Evolutionary conservation across 2,888 invertebrate species (phyloP).

Genomic region (Melanostoma mellinum): DNA sequence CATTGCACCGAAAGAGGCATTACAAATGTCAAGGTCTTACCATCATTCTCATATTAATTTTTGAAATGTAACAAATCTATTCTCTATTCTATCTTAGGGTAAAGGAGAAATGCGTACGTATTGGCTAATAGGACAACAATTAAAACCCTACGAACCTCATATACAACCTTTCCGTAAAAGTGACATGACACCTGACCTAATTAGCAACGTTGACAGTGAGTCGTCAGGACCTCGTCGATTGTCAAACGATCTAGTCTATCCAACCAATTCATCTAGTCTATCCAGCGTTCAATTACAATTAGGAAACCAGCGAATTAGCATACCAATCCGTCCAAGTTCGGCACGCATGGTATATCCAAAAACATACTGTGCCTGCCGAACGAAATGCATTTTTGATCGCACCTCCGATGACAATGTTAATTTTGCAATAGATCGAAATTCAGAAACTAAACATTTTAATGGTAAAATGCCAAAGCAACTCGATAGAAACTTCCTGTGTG

Average conservation of each 20-base stretch:
- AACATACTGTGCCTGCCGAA: slow-evolving; percentile 77
- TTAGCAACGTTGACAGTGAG: slow-evolving; percentile 77
- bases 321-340: slow-evolving; percentile 63
- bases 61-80: background rate
- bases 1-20: slow-evolving; percentile 88
- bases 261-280: slow-evolving; percentile 48
- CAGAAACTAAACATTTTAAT: slow-evolving; percentile 29
- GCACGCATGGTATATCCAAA: slow-evolving; percentile 68
- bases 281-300: slow-evolving; percentile 57
- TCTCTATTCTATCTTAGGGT: slow-evolving; percentile 89
- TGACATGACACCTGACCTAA: slow-evolving; percentile 79
- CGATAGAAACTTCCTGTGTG: slow-evolving; percentile 76
- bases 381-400: slow-evolving; percentile 79
- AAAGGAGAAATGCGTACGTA: slow-evolving; percentile 94
- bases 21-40: slow-evolving; percentile 87
- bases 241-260: slow-evolving; percentile 29
- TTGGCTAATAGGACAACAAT: slow-evolving; percentile 90
- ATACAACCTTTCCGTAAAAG: slow-evolving; percentile 51
- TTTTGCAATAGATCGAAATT: slow-evolving; percentile 52
- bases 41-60: background rate
- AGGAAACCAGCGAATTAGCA: slow-evolving; percentile 42
- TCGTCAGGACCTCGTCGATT: slow-evolving; percentile 38
- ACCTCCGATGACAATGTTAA: slow-evolving; percentile 79
- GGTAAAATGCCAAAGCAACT: slow-evolving; percentile 32
- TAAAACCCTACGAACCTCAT: slow-evolving; percentile 74